Percentiles rank a stretch among this genome's conserved stretches.
These are phyloP conservation scores for Ara ararauna DNA, from an alignment of 2,797 vertebrate species.

Conservation along the genomic window DNA sequence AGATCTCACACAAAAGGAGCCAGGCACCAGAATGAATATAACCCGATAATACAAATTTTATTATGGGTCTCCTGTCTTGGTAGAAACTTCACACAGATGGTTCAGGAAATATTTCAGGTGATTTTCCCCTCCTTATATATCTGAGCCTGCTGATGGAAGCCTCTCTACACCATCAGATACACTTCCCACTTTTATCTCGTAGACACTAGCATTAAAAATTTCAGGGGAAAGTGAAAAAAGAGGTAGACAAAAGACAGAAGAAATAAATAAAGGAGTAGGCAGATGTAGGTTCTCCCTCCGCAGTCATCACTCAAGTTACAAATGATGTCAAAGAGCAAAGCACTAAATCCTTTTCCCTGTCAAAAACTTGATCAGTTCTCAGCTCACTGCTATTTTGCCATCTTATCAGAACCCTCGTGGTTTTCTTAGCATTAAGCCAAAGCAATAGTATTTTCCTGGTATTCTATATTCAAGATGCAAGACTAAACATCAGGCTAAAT, in stretches of 20 bases:
- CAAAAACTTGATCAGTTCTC: neutral
- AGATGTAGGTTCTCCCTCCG: neutral
- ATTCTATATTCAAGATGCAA: neutral
- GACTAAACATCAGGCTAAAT: conserved; percentile 1
- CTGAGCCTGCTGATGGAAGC: neutral
- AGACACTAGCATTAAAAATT: neutral
- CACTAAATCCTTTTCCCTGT: neutral
- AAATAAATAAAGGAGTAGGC: neutral
- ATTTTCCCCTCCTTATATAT: neutral
- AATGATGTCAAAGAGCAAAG: neutral
- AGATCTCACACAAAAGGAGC: neutral
- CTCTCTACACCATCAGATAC: neutral
- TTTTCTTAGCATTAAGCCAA: neutral
- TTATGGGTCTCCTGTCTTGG: neutral
- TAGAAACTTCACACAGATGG: neutral
- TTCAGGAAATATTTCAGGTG: neutral
- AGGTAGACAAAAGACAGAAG: neutral
- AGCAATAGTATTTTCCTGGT: neutral
- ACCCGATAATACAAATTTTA: neutral
- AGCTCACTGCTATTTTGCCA: neutral
- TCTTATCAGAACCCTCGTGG: neutral
- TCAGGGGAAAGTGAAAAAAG: neutral
- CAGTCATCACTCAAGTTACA: neutral
- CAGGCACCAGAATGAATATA: neutral
- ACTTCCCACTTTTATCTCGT: neutral